Base-by-base conservation (phyloP, 2,797 vertebrate species). In the Okamejei kenojei region DNA sequence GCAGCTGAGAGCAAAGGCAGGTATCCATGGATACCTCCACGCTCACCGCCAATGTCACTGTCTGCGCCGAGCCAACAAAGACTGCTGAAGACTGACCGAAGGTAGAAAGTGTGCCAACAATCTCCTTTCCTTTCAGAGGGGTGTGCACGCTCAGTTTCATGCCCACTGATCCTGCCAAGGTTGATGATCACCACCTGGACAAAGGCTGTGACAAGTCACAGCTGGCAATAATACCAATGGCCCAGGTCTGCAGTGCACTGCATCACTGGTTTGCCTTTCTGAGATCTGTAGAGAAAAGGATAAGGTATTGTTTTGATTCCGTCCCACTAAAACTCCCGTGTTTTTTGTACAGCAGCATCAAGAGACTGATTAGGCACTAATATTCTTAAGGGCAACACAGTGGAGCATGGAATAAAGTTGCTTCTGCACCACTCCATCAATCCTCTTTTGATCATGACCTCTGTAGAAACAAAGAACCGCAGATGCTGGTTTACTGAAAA, bases 11-110 rank as follows among this genome's bases (percentile, higher is more conserved):
- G 84, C 61, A 88, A 68, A 88, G 61, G 15, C 61, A 88, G 84
- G 84, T 88, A 88, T 88, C 84, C 84, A 88, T 88, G 84, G 84
- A 88, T 88, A 88, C 84, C 84, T 88, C 68, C 84, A 68, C 84
- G 35, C 68, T 63, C 61, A 32, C 17, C 35, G 84, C 84, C 84
- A 88, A 88, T 88, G 63, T 88, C 61, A 68, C 84, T 68, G 61
- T 63, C 84, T 88, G 84, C 15, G 84, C 61, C 84, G 29, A 88
- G 84, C 84, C 84, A 88, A 88, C 32, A 19, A 35, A 35, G 80
- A n/a, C 45, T 58, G 45, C 45, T 82, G 80, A 82, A 82, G 61
- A 35, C 19, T 68, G 63, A 88, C 61, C 84, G 61, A 88, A 88
- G 65, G 61, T 88, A 23, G 84, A 65, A 68, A 68, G 61, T 21